Conservation (phyloP, 2,113 vertebrate genomes). For the Psilopsiagon aymara region DNA sequence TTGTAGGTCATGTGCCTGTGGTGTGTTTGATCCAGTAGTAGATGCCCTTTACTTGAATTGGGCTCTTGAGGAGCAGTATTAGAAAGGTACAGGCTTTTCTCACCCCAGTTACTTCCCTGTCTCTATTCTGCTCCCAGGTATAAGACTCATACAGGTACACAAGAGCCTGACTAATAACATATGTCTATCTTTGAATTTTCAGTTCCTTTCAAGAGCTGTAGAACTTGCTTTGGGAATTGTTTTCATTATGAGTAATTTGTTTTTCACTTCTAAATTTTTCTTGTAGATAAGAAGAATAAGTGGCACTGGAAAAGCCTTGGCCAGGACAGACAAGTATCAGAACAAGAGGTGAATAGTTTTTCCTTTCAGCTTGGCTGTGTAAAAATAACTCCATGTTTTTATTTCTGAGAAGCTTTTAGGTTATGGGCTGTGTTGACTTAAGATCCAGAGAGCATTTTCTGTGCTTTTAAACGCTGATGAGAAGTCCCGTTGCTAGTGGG, state of each 20-base stretch:
- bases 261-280: slow-evolving; percentile 15
- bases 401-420: background rate
- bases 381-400: background rate
- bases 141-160: background rate
- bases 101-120: background rate
- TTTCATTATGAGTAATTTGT: slow-evolving; percentile 1
- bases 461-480: background rate
- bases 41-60: background rate
- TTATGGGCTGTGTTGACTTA: background rate
- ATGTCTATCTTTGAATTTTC: background rate
- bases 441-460: background rate
- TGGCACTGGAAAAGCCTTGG: slow-evolving; percentile 93
- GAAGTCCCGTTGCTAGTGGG: background rate
- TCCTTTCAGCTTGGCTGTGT: background rate
- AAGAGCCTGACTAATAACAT: background rate
- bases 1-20: background rate
- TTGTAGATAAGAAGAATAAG: slow-evolving; percentile 91
- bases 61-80: background rate
- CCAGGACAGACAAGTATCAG: slow-evolving; percentile 92
- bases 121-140: background rate
- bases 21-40: background rate
- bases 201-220: background rate
- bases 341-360: slow-evolving; percentile 88
- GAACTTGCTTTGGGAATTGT: background rate
- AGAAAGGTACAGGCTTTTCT: background rate